phyloP scores from a whole-genome alignment of 1,140 invertebrate species.

The Telenomus remus region DNA sequence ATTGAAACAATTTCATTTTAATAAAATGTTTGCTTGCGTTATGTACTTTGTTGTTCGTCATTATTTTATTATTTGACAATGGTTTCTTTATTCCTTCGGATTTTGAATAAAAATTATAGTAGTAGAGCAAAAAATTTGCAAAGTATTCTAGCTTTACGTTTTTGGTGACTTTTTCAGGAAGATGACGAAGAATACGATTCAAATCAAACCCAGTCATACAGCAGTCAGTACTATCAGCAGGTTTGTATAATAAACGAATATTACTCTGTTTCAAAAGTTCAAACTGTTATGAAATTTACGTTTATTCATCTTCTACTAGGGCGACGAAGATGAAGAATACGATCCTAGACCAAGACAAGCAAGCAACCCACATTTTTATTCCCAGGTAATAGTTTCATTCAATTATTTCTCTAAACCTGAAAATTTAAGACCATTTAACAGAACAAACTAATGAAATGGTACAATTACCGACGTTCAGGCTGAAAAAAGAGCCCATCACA shows the following conservation, averaged over 20 bases:
- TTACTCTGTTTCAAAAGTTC: too few species aligned
- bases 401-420: too few species aligned
- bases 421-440: too few species aligned
- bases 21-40: too few species aligned
- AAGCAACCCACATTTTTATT: neutral
- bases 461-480: constrained; percentile 79
- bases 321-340: neutral
- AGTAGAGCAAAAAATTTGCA: too few species aligned
- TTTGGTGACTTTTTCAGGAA: neutral
- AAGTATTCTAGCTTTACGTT: neutral
- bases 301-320: neutral
- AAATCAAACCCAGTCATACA: neutral
- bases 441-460: too few species aligned
- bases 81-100: too few species aligned
- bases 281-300: too few species aligned
- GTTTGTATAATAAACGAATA: neutral
- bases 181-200: neutral
- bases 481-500: constrained; percentile 97
- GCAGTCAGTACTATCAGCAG: neutral
- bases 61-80: too few species aligned
- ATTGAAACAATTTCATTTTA: too few species aligned
- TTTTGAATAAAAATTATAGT: too few species aligned
- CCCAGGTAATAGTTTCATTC: neutral
- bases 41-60: too few species aligned
- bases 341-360: neutral